Base-by-base conservation (phyloP, 2,888 invertebrate species). In the Phyllotreta striolata region DNA sequence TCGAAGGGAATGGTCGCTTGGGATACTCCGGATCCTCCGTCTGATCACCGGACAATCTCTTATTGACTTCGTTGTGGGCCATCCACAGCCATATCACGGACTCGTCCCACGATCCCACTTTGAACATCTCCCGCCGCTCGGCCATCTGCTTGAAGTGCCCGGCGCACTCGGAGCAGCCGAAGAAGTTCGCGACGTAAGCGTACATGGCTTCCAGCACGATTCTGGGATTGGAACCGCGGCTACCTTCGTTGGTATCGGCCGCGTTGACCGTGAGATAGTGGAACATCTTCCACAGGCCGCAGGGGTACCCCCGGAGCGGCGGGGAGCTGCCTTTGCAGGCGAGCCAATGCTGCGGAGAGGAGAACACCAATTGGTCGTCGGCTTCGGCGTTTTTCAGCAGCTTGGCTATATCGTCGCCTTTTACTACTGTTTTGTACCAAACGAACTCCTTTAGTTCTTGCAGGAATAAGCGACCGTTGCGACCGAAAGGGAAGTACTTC, bases 261-360 rank as follows among this genome's bases (percentile, higher is more conserved):
- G 92, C 90, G 77, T 90, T 89, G 0, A 96, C 93, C 0, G 95
- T 93, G 61, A 99, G 81, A 40, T 91, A 91, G 78, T 99, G 99
- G 78, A 97, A 99, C 72, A 96, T 82, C 9, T 90, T 91, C 99
- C 99, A 99, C 38, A 99, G 83, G 0, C 96, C 92, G 82, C 98
- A 99, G 0, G 96, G 92, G 79, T 93, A 98, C 8, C 97, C 96
- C 55, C 98, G 85, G 73, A 86, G 88, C 65, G 85, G 84, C 0
- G 88, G 81, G 61, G 86, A 84, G 72, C 95, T 95, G 7, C 96
- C 95, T 72, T 85, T 85, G 77, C 98, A 99, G 1, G 90, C 91
- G 39, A 92, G 81, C 88, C 91, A 98, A n/a, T 83, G 81, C 14
- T 83, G 73, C 8, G 84, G 81, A 0, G 81, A 78, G 6, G 85